Conservation (phyloP, 1,140 invertebrate species). For the Radopholus similis region DNA sequence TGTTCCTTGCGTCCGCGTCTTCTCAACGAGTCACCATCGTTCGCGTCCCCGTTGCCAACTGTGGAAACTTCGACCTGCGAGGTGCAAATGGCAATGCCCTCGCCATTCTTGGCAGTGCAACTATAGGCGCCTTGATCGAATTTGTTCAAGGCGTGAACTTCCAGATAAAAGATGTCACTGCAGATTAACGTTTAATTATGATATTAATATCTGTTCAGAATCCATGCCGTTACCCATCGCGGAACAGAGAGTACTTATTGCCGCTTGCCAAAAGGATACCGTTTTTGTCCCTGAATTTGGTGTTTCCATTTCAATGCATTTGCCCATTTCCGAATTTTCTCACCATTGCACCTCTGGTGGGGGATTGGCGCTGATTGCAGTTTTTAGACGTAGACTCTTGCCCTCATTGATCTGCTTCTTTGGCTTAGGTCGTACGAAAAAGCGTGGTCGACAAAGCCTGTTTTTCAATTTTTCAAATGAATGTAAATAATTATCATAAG, state of each 20-base stretch:
- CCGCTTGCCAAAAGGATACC: constrained; percentile 58
- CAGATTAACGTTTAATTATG: not conserved
- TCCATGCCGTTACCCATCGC: constrained; percentile 44
- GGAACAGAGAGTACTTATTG: constrained; percentile 59
- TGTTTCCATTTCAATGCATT: too few species aligned
- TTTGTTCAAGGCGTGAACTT: constrained; percentile 52
- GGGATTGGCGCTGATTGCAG: constrained; percentile 55
- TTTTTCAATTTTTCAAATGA: too few species aligned
- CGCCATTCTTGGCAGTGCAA: constrained; percentile 53
- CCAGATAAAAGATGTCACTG: constrained; percentile 55
- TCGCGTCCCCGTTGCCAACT: not conserved
- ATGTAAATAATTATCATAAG: too few species aligned
- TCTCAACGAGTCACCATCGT: constrained; percentile 27
- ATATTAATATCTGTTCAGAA: not conserved
- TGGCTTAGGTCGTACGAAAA: constrained; percentile 57
- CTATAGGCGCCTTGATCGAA: constrained; percentile 57
- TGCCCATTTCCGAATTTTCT: too few species aligned
- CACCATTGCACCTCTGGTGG: constrained; percentile 43
- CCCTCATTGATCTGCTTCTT: constrained; percentile 54
- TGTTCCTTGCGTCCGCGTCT: constrained; percentile 41
- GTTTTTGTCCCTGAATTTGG: constrained; percentile 48
- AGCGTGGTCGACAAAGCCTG: constrained; percentile 46
- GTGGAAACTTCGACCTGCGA: constrained; percentile 44
- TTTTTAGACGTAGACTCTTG: constrained; percentile 55
- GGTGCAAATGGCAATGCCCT: constrained; percentile 51